phyloP scores from a whole-genome alignment of 2,113 vertebrate genomes.

The Myiagra hebetior region DNA sequence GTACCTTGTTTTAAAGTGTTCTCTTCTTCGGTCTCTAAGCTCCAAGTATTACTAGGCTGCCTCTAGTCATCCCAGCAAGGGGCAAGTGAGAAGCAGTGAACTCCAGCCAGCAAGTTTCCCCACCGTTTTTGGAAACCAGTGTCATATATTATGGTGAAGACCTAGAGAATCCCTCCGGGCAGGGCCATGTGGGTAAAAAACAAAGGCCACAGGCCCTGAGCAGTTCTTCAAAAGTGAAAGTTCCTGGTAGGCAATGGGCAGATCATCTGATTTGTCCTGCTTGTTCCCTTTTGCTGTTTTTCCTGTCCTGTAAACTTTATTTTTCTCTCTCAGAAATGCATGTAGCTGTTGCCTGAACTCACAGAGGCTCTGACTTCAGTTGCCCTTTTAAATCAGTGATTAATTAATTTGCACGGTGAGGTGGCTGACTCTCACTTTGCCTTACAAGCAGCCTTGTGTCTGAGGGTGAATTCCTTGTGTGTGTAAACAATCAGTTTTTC shows the following conservation, averaged over 20 bases:
- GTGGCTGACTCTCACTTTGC: background rate
- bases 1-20: background rate
- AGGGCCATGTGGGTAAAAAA: background rate
- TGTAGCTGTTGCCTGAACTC: background rate
- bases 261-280: background rate
- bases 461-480: background rate
- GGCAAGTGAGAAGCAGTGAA: background rate
- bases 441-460: slow-evolving; percentile 20
- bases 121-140: background rate
- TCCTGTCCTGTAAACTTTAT: background rate
- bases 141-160: background rate
- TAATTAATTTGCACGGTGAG: background rate
- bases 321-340: background rate
- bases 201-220: background rate
- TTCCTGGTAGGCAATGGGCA: background rate
- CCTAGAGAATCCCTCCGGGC: background rate
- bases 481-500: slow-evolving; percentile 6
- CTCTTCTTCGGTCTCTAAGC: background rate
- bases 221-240: background rate
- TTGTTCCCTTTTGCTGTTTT: background rate
- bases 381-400: slow-evolving; percentile 10
- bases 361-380: background rate
- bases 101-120: background rate
- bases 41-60: background rate
- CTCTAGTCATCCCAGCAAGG: background rate